phyloP scores from a whole-genome alignment of 2,797 vertebrate genomes.

The Lepilemur ruficaudatus region DNA sequence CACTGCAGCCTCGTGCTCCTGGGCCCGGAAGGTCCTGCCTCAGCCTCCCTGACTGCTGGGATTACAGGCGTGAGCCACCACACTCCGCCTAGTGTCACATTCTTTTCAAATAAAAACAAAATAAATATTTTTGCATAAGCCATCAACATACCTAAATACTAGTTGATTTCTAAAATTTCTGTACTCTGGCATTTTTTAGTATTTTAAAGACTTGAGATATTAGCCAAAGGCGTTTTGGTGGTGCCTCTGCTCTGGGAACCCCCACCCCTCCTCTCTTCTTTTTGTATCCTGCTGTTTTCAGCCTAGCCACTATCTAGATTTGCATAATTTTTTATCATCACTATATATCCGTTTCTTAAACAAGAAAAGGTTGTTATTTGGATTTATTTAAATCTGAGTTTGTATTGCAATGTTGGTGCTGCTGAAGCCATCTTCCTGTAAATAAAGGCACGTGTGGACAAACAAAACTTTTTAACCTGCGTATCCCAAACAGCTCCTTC shows the following conservation, averaged over 20 bases:
- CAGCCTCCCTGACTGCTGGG: not conserved
- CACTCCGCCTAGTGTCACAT: not conserved
- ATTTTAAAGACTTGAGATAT: rapidly evolving
- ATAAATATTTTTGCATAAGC: not conserved
- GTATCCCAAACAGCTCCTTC: not conserved
- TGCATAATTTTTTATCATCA: not conserved
- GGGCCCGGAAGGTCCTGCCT: not conserved
- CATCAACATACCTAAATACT: not conserved
- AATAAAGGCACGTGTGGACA: not conserved
- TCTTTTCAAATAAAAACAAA: not conserved
- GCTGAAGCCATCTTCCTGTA: not conserved
- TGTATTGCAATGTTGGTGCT: not conserved
- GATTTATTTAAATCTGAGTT: not conserved
- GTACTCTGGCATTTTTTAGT: not conserved
- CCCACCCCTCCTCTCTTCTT: not conserved
- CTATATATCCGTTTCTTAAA: not conserved
- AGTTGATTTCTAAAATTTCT: not conserved
- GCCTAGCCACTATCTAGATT: not conserved
- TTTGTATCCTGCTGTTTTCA: not conserved
- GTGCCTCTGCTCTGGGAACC: not conserved
- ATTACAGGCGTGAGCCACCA: not conserved
- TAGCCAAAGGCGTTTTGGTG: no score
- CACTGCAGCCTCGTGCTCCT: not conserved
- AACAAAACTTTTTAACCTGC: not conserved
- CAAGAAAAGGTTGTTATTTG: not conserved